Percentiles rank a stretch among this genome's conserved stretches.
Conservation (phyloP, 1,140 invertebrate genomes). For the Achroia grisella region DNA sequence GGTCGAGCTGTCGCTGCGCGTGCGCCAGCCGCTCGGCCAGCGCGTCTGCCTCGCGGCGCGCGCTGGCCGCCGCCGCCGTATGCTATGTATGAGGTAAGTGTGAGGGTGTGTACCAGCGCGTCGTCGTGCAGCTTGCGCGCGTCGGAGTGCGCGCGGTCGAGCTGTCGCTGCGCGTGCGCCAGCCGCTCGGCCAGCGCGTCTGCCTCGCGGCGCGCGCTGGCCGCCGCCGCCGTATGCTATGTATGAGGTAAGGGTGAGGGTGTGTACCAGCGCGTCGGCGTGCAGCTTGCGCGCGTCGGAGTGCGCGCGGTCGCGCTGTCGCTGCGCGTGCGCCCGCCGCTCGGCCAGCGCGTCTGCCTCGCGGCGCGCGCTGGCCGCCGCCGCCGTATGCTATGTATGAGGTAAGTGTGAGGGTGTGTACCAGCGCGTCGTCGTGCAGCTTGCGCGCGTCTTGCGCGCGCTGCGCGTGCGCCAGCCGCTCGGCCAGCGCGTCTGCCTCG, state of each 20-base stretch:
- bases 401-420: no score
- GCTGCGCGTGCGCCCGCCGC: slow-evolving; percentile 83
- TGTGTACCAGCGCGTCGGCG: slow-evolving; percentile 75
- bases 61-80: slow-evolving; percentile 39
- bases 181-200: slow-evolving; percentile 85
- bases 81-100: no score
- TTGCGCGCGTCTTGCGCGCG: slow-evolving; percentile 81
- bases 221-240: slow-evolving; percentile 39
- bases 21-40: slow-evolving; percentile 85
- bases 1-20: slow-evolving; percentile 83
- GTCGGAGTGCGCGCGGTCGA: slow-evolving; percentile 82
- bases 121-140: slow-evolving; percentile 85
- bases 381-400: slow-evolving; percentile 37
- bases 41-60: slow-evolving; percentile 78
- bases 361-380: slow-evolving; percentile 64
- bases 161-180: slow-evolving; percentile 83
- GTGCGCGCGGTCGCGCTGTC: slow-evolving; percentile 80
- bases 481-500: slow-evolving; percentile 82
- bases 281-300: slow-evolving; percentile 83
- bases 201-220: slow-evolving; percentile 75
- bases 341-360: slow-evolving; percentile 84
- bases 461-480: slow-evolving; percentile 83
- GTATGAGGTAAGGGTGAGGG: no score
- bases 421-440: slow-evolving; percentile 80
- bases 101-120: no score